Evolutionary conservation across 2,888 invertebrate species (phyloP), one percentile per base, ranked within the genome.

Genomic region (Acrocyrtus sp.): DNA sequence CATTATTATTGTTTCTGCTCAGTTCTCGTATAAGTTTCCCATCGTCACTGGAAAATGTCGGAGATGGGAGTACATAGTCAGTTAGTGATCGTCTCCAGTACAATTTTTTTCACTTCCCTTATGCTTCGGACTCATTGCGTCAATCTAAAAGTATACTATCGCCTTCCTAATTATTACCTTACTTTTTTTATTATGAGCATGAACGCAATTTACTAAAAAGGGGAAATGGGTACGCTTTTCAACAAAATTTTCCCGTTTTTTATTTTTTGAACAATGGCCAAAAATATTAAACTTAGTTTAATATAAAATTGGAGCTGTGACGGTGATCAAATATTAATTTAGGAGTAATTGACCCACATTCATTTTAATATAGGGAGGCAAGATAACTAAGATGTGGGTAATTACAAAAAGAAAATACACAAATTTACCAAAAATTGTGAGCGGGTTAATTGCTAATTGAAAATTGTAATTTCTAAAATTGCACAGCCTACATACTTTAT

Each of bases 121-220:
- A n/a, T 15, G 22, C 22, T 57, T n/a, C 17, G 19, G 48, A 34
- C 34, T 34, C 12, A 8, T 34, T 34, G 6, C n/a, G n/a, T n/a
- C n/a, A n/a, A n/a, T n/a, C n/a, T n/a, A n/a, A n/a, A n/a, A n/a
- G n/a, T n/a, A n/a, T n/a, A n/a, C n/a, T n/a, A n/a, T n/a, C n/a
- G n/a, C n/a, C 53, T n/a, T 60, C 72, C 54, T 66, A 66, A 72
- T 72, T 72, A 72, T 53, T 65, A 60, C 72, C 58, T 57, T 72
- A 65, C 62, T 63, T 70, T 62, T 50, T 50, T 41, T 62, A 50
- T 62, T 45, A 39, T 39, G 22, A 26, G 8, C 54, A 45, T 29
- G 39, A 61, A 17, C 4, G 21, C 21, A 48, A 15, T 4, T 19
- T n/a, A n/a, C n/a, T n/a, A n/a, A n/a, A n/a, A n/a, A n/a, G n/a